Evolutionary conservation across 2,888 invertebrate genomes (phyloP).

Genomic region (Tinea semifulvella): DNA sequence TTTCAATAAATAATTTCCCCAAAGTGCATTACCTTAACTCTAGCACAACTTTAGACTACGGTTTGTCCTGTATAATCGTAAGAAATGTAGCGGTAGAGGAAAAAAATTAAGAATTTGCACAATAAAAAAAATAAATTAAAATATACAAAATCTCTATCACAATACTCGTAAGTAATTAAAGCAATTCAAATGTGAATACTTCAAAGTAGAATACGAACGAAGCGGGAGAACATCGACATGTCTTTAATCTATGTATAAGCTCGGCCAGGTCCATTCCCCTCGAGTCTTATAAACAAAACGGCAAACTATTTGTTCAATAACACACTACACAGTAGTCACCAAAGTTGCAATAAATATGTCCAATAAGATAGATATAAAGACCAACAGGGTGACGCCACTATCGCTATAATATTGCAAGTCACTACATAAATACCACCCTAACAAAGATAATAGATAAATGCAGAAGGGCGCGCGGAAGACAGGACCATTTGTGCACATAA

Average conservation of each 20-base stretch:
- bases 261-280: constrained; percentile 17
- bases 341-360: constrained; percentile 39
- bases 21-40: constrained; percentile 54
- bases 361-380: constrained; percentile 31
- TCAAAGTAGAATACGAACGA: constrained; percentile 56
- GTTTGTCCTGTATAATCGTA: constrained; percentile 48
- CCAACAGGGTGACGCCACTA: constrained; percentile 34
- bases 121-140: constrained; percentile 67
- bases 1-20: constrained; percentile 37
- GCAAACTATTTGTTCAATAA: constrained; percentile 16
- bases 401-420: constrained; percentile 56
- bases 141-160: constrained; percentile 68
- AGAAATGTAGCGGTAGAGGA: constrained; percentile 59
- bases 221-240: constrained; percentile 36
- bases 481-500: constrained; percentile 42
- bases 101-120: constrained; percentile 50
- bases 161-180: constrained; percentile 68
- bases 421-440: constrained; percentile 57
- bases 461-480: constrained; percentile 35
- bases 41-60: constrained; percentile 59
- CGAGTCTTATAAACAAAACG: constrained; percentile 10
- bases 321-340: constrained; percentile 40
- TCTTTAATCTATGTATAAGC: constrained; percentile 21
- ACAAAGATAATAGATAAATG: constrained; percentile 39
- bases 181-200: constrained; percentile 66